Conservation (phyloP, 2,888 invertebrate species). For the Gisinianus flammeolus region DNA sequence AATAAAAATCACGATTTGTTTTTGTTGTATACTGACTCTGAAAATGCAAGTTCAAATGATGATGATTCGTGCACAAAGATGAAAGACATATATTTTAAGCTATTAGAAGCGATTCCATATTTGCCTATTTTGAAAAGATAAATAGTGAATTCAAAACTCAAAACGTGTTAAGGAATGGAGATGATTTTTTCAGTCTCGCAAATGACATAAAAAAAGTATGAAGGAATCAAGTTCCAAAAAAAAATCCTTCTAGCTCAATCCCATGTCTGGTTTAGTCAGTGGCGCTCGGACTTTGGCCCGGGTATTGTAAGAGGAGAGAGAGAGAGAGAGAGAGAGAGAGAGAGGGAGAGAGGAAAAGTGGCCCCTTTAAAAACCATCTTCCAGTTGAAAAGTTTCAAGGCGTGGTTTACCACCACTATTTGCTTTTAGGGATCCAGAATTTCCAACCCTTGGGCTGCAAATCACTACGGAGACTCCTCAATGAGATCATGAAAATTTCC, state of each 20-base stretch:
- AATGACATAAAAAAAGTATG: not conserved
- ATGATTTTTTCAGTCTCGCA: not conserved
- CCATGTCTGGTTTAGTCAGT: not conserved
- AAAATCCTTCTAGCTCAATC: not conserved
- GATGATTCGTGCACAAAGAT: too few relatives aligned
- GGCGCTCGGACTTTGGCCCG: not conserved
- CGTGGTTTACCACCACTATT: slow-evolving; percentile 42
- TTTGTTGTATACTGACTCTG: too few relatives aligned
- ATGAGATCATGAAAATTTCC: slow-evolving; percentile 18
- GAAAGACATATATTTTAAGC: too few relatives aligned
- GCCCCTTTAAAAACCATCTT: slow-evolving; percentile 24
- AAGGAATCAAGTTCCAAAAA: not conserved
- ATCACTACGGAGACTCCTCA: slow-evolving; percentile 11
- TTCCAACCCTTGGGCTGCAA: slow-evolving; percentile 19
- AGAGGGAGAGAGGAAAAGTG: not conserved
- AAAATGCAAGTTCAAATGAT: too few relatives aligned
- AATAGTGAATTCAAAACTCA: too few relatives aligned
- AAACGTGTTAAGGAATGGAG: too few relatives aligned
- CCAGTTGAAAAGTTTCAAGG: slow-evolving; percentile 29
- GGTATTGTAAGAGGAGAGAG: not conserved
- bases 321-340: slow-evolving; percentile 13
- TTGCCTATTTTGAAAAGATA: too few relatives aligned
- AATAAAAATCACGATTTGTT: too few relatives aligned
- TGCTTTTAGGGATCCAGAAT: slow-evolving; percentile 37
- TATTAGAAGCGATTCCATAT: too few relatives aligned